These are phyloP conservation scores for Misgurnus mizolepis DNA, from an alignment of 2,113 vertebrate genomes.

Conservation along the genomic window DNA sequence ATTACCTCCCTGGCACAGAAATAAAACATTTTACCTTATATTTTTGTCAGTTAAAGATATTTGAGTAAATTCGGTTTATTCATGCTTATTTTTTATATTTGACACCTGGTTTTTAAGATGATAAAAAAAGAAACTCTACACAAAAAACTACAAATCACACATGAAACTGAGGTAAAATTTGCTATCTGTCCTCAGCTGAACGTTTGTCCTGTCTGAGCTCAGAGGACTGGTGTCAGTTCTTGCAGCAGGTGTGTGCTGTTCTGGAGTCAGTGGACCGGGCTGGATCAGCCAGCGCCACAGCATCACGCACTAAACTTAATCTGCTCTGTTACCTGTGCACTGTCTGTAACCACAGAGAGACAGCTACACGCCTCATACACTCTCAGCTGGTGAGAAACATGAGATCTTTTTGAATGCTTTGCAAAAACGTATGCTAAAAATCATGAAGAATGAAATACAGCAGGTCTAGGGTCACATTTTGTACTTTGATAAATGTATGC, in stretches of 20 bases:
- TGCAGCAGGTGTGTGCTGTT: conserved; percentile 51
- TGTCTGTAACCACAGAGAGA: conserved; percentile 47
- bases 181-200: conserved; percentile 40
- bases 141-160: neutral
- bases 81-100: no score
- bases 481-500: no score
- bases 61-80: no score
- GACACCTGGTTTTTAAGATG: no score
- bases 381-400: conserved; percentile 45
- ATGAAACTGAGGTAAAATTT: neutral
- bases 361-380: conserved; percentile 51
- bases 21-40: no score
- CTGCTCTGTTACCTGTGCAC: conserved; percentile 55
- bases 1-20: no score
- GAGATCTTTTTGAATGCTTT: neutral
- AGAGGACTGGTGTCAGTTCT: conserved; percentile 46
- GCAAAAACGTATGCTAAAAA: no score
- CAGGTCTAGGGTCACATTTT: no score
- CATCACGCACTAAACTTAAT: conserved; percentile 57
- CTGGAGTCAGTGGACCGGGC: conserved; percentile 49
- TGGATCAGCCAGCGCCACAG: conserved; percentile 18
- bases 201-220: conserved; percentile 45
- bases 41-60: no score
- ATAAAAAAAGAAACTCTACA: no score
- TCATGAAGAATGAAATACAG: no score